A percentile compares a stretch with the other conserved stretches of the same genome.
Evolutionary conservation across 2,113 vertebrate species (phyloP).

Genomic region (Brienomyrus brachyistius): DNA sequence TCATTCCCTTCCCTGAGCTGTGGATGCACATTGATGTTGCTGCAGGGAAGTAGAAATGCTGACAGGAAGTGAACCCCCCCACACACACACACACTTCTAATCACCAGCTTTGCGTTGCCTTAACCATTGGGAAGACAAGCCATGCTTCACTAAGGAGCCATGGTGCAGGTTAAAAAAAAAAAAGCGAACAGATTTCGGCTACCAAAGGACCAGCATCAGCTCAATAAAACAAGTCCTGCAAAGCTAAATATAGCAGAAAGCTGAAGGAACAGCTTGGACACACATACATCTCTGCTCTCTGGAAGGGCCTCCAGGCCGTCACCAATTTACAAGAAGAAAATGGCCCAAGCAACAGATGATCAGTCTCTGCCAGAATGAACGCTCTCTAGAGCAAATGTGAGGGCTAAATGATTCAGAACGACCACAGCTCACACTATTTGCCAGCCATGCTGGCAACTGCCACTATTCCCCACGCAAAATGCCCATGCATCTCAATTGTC

Average conservation of each 20-base stretch:
- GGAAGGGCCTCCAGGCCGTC: not conserved
- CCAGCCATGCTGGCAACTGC: not conserved
- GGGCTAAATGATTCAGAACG: not conserved
- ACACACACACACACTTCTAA: not conserved
- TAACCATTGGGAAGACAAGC: not conserved
- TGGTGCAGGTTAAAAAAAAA: not conserved
- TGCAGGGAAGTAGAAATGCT: not conserved
- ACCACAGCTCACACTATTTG: not conserved
- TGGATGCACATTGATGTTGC: not conserved
- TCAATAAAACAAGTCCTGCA: not conserved
- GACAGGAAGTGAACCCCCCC: not conserved
- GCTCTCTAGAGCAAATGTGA: not conserved
- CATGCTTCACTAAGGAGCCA: not conserved
- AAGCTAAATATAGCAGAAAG: not conserved
- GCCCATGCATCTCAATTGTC: not conserved
- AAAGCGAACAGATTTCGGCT: not conserved
- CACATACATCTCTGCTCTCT: not conserved
- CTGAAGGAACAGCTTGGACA: not conserved
- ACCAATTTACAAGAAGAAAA: not conserved
- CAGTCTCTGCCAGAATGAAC: not conserved
- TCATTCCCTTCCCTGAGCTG: not conserved
- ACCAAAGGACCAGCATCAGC: not conserved
- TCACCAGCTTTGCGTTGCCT: not conserved
- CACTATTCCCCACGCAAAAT: not conserved
- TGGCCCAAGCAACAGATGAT: not conserved